Conservation (phyloP, 2,888 invertebrate genomes). For the Brenthis ino region DNA sequence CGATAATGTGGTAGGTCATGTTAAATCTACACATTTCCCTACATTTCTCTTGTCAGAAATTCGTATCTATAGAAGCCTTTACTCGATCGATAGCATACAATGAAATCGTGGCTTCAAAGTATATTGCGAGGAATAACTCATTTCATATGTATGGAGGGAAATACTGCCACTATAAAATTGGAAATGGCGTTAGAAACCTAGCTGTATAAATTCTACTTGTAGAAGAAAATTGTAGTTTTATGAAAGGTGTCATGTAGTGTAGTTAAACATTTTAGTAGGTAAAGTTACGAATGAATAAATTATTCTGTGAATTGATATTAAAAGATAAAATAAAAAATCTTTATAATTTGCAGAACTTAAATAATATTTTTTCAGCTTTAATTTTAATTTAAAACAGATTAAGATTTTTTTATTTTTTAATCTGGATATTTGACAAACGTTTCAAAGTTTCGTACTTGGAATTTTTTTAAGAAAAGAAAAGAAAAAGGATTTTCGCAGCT, state of each 20-base stretch:
- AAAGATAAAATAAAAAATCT: too few species aligned
- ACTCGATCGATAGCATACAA: slow-evolving; percentile 36
- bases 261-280: neutral
- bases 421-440: too few species aligned
- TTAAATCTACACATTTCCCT: neutral
- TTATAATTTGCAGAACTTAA: too few species aligned
- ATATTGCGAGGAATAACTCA: slow-evolving; percentile 36
- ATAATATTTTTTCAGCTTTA: too few species aligned
- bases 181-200: slow-evolving; percentile 24
- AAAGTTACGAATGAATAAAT: too few species aligned
- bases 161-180: slow-evolving; percentile 31
- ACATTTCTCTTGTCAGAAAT: slow-evolving; percentile 1
- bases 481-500: too few species aligned
- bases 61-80: slow-evolving; percentile 12
- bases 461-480: too few species aligned
- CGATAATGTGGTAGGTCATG: neutral
- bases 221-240: slow-evolving; percentile 14
- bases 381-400: too few species aligned
- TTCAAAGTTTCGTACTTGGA: too few species aligned
- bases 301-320: too few species aligned
- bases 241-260: neutral
- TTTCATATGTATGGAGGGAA: slow-evolving; percentile 35
- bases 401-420: too few species aligned
- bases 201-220: slow-evolving; percentile 18
- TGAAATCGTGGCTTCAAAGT: slow-evolving; percentile 34